Evolutionary conservation across 1,140 invertebrate genomes (phyloP).

Genomic region (Drosophila ohnishii): DNA sequence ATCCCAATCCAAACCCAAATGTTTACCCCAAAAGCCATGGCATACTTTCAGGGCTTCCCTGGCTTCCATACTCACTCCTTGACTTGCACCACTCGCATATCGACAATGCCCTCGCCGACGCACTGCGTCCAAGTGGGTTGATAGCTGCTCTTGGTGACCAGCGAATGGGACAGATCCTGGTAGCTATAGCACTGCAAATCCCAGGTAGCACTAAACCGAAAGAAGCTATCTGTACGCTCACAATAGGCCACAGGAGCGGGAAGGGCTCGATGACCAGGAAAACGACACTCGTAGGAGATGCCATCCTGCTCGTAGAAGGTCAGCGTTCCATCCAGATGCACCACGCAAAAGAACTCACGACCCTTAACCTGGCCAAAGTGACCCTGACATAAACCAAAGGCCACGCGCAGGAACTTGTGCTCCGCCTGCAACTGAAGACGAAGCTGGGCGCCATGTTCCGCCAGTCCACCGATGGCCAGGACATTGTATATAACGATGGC

Average conservation of each 20-base stretch:
- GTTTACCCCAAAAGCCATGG: neutral
- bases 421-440: constrained; percentile 85
- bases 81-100: constrained; percentile 70
- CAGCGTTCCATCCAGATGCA: constrained; percentile 90
- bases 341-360: constrained; percentile 90
- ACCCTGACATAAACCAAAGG: constrained; percentile 87
- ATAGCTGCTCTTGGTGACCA: constrained; percentile 66
- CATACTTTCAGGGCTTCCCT: neutral
- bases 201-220: constrained; percentile 87
- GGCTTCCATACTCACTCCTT: constrained; percentile 56
- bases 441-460: constrained; percentile 75
- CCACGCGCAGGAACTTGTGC: constrained; percentile 85
- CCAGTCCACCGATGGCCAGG: constrained; percentile 60
- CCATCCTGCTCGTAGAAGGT: constrained; percentile 89
- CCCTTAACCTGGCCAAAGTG: constrained; percentile 89
- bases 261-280: constrained; percentile 86
- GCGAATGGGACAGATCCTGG: constrained; percentile 76
- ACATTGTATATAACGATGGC: constrained; percentile 77
- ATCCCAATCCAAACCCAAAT: too few relatives aligned
- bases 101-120: constrained; percentile 75
- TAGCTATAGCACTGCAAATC: constrained; percentile 86
- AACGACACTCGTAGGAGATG: constrained; percentile 76
- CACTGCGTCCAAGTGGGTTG: constrained; percentile 77
- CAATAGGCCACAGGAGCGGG: constrained; percentile 89
- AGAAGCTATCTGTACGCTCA: constrained; percentile 88